A percentile compares a stretch with the other conserved stretches of the same genome.
Evolutionary conservation across 1,140 invertebrate species (phyloP).

Genomic region (Myzus persicae): DNA sequence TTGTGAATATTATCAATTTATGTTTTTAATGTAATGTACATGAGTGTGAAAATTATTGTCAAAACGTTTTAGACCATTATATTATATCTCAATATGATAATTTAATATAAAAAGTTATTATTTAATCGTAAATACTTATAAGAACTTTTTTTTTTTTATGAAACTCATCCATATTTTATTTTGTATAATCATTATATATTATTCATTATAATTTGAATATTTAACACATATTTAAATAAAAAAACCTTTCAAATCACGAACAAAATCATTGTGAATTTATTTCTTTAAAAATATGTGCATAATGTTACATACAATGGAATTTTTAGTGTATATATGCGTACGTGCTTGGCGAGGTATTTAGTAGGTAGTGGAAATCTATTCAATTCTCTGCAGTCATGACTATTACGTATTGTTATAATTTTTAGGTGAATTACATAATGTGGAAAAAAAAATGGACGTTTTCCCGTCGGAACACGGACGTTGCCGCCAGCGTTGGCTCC

Average conservation of each 20-base stretch:
- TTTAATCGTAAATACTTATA: no score
- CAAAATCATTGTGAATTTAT: background rate
- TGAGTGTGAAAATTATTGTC: background rate
- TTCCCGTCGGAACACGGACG: background rate
- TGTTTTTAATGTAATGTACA: background rate
- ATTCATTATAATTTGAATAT: background rate
- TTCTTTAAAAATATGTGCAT: background rate
- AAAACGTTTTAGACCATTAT: background rate
- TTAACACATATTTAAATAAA: no score
- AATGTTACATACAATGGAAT: background rate
- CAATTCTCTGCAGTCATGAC: background rate
- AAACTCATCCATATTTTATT: no score
- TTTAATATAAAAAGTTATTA: background rate
- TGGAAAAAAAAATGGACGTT: constrained; percentile 31
- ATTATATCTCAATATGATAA: background rate
- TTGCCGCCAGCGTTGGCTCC: background rate
- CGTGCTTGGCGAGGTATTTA: background rate
- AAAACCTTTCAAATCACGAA: no score
- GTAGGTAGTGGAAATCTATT: background rate
- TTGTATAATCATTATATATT: no score
- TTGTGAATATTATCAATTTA: no score
- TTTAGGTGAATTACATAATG: background rate
- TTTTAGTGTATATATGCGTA: background rate
- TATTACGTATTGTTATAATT: constrained; percentile 10
- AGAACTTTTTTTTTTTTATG: no score